Evolutionary conservation across 2,888 invertebrate genomes (phyloP).

Genomic region (Hybos culiciformis): DNA sequence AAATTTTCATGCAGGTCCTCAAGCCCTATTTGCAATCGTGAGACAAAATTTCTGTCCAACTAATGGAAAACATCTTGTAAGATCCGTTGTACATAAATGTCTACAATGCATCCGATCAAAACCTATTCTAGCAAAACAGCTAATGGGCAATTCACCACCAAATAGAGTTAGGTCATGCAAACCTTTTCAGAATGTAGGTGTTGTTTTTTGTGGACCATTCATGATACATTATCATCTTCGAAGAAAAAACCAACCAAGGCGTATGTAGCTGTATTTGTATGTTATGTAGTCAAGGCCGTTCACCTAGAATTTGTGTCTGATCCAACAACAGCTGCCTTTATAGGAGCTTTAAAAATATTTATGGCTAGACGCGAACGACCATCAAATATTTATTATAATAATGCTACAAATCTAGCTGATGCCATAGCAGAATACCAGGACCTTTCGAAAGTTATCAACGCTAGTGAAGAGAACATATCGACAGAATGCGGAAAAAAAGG

Average conservation of each 20-base stretch:
- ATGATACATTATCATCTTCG: slow-evolving; percentile 6
- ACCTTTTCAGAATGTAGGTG: background rate
- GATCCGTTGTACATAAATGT: slow-evolving; percentile 7
- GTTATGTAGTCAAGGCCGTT: slow-evolving; percentile 13
- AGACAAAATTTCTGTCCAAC: slow-evolving; percentile 16
- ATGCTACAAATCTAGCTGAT: slow-evolving; percentile 11
- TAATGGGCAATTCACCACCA: slow-evolving; percentile 19
- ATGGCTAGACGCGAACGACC: slow-evolving; percentile 5
- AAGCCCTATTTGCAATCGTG: slow-evolving; percentile 4
- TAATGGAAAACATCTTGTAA: slow-evolving; percentile 4
- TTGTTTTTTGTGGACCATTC: slow-evolving; percentile 9
- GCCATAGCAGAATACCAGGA: too few relatives aligned
- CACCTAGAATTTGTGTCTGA: slow-evolving; percentile 10
- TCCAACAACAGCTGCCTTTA: background rate
- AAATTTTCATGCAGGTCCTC: background rate
- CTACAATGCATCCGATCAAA: slow-evolving; percentile 6
- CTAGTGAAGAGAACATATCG: too few relatives aligned
- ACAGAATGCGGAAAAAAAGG: too few relatives aligned
- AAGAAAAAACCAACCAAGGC: slow-evolving; percentile 9
- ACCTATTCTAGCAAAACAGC: slow-evolving; percentile 5
- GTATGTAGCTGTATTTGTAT: background rate
- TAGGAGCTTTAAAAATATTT: slow-evolving; percentile 4
- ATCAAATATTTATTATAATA: slow-evolving; percentile 7
- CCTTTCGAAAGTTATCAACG: too few relatives aligned
- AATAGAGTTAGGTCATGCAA: slow-evolving; percentile 5